Conservation (phyloP, 2,888 invertebrate species). For the Agrotis ipsilon region DNA sequence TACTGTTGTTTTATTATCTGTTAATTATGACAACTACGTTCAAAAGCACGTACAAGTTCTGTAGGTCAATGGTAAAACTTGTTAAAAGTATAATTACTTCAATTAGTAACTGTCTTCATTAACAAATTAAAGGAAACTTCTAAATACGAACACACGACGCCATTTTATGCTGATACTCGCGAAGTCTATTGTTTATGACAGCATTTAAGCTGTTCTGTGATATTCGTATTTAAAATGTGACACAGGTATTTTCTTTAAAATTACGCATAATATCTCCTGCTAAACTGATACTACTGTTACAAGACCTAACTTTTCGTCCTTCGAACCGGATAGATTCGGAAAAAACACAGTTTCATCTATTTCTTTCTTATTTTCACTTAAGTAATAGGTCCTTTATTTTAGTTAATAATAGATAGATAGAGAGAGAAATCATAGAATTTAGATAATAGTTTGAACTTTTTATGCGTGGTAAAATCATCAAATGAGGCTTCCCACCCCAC, state of each 20-base stretch:
- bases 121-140: not conserved
- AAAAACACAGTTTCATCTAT: not conserved
- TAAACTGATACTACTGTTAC: not conserved
- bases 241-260: not conserved
- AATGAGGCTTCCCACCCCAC: too few species aligned
- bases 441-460: too few species aligned
- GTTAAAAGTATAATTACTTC: constrained; percentile 35
- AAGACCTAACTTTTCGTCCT: not conserved
- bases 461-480: too few species aligned
- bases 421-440: too few species aligned
- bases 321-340: constrained; percentile 2
- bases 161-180: not conserved
- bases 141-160: not conserved
- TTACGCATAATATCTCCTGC: not conserved
- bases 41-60: constrained; percentile 22
- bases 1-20: not conserved
- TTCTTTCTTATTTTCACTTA: not conserved
- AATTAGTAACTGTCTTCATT: constrained; percentile 17
- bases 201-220: not conserved
- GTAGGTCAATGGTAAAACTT: constrained; percentile 23
- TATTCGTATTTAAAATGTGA: not conserved
- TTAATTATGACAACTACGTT: constrained; percentile 17
- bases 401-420: too few species aligned
- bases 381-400: too few species aligned
- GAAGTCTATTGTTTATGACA: not conserved